Percentiles rank a stretch among this genome's conserved stretches.
These are phyloP conservation scores for Drosophila anomelani DNA, from an alignment of 2,888 invertebrate species.

Conservation along the genomic window DNA sequence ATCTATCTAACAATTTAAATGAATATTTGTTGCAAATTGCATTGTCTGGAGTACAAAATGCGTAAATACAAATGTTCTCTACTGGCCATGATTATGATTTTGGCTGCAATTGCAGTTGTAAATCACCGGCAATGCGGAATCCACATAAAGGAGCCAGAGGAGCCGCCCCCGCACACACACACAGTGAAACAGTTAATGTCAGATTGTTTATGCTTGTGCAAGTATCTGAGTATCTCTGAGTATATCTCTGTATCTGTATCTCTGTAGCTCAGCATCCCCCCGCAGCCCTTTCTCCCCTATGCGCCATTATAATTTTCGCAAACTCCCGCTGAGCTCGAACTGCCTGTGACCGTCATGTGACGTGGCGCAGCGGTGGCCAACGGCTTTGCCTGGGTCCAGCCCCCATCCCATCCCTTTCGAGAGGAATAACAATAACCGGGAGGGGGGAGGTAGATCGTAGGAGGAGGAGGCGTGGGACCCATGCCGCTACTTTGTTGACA, in stretches of 20 bases:
- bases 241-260: not conserved
- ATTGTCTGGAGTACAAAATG: slow-evolving; percentile 16
- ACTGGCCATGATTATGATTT: slow-evolving; percentile 11
- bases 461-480: slow-evolving; percentile 27
- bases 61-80: slow-evolving; percentile 7
- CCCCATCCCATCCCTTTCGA: not conserved
- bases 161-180: slow-evolving; percentile 2
- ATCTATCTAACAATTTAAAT: not conserved
- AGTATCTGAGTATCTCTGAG: not conserved
- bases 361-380: slow-evolving; percentile 39
- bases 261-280: not conserved
- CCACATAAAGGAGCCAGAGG: slow-evolving; percentile 1
- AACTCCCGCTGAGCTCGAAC: slow-evolving; percentile 65
- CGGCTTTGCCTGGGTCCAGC: slow-evolving; percentile 35
- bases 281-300: slow-evolving; percentile 29
- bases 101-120: slow-evolving; percentile 34
- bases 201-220: slow-evolving; percentile 25
- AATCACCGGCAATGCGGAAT: slow-evolving; percentile 31
- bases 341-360: slow-evolving; percentile 32
- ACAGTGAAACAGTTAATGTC: slow-evolving; percentile 21
- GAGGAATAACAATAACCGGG: slow-evolving; percentile 29
- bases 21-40: slow-evolving; percentile 9
- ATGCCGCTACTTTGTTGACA: slow-evolving; percentile 56
- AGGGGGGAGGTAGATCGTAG: not conserved
- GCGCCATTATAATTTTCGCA: slow-evolving; percentile 64